Evolutionary conservation across 2,113 vertebrate species (phyloP).

Genomic region (Chionodraco myersi): DNA sequence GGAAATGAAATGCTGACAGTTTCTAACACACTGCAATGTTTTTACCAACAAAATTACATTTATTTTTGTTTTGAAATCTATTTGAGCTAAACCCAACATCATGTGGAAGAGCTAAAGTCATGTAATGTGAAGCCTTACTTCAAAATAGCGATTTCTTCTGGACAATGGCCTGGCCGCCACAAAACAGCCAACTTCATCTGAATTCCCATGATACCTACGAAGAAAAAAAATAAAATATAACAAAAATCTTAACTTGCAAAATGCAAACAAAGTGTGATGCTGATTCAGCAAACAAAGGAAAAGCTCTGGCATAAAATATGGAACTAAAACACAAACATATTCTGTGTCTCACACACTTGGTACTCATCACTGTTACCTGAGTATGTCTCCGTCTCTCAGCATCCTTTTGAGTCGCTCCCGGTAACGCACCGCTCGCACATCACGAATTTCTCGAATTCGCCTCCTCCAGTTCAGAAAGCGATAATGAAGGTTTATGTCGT

Average conservation of each 20-base stretch:
- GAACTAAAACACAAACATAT: background rate
- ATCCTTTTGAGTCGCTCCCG: constrained; percentile 90
- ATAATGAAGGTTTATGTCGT: constrained; percentile 96
- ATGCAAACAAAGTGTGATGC: background rate
- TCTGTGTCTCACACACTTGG: background rate
- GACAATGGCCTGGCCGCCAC: constrained; percentile 92
- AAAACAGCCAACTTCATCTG: constrained; percentile 96
- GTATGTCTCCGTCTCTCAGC: constrained; percentile 90
- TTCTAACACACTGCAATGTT: background rate
- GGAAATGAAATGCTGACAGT: background rate
- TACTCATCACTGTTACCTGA: constrained; percentile 82
- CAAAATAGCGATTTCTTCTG: constrained; percentile 94
- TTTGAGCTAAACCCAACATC: background rate
- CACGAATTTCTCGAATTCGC: constrained; percentile 92
- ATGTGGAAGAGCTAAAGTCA: too few relatives aligned
- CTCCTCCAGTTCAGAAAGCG: constrained; percentile 94
- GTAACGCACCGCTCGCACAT: constrained; percentile 86
- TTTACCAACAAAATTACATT: background rate
- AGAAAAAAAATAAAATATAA: background rate
- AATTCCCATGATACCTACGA: constrained; percentile 94
- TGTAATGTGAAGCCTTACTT: constrained; percentile 82
- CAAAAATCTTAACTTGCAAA: background rate
- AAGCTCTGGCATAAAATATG: background rate
- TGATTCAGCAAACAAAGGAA: background rate
- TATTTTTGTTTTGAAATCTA: background rate